These are phyloP conservation scores for Mya arenaria DNA, from an alignment of 1,140 invertebrate species.

Conservation along the genomic window DNA sequence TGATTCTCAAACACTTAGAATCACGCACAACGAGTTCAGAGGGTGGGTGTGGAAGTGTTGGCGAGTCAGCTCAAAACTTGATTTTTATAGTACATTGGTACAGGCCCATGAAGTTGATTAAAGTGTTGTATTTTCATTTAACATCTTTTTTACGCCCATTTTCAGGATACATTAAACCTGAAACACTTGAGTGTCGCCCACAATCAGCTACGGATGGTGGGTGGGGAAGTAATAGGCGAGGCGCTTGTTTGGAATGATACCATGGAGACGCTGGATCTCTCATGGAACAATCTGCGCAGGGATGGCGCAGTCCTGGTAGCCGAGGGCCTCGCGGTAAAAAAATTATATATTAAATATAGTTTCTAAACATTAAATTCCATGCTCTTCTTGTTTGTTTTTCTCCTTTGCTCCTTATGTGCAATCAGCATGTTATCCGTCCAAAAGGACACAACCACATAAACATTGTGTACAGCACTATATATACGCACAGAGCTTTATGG, in stretches of 20 bases:
- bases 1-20: too few relatives aligned
- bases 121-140: background rate
- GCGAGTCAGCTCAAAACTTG: background rate
- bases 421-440: too few relatives aligned
- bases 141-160: background rate
- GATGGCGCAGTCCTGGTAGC: slow-evolving; percentile 71
- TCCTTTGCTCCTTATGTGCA: too few relatives aligned
- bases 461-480: too few relatives aligned
- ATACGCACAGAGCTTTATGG: too few relatives aligned
- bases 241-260: slow-evolving; percentile 67
- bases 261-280: slow-evolving; percentile 69
- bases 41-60: background rate
- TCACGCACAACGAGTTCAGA: too few relatives aligned
- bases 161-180: slow-evolving; percentile 47
- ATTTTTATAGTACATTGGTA: background rate
- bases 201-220: slow-evolving; percentile 35
- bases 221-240: slow-evolving; percentile 51
- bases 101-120: background rate
- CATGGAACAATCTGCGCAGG: slow-evolving; percentile 74
- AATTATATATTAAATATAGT: too few relatives aligned
- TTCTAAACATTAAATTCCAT: too few relatives aligned
- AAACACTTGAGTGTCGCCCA: slow-evolving; percentile 38
- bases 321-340: slow-evolving; percentile 63
- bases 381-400: too few relatives aligned
- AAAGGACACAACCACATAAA: too few relatives aligned